Evolutionary conservation across 1,140 invertebrate species (phyloP).

Genomic region (Polypedilum vanderplanki): DNA sequence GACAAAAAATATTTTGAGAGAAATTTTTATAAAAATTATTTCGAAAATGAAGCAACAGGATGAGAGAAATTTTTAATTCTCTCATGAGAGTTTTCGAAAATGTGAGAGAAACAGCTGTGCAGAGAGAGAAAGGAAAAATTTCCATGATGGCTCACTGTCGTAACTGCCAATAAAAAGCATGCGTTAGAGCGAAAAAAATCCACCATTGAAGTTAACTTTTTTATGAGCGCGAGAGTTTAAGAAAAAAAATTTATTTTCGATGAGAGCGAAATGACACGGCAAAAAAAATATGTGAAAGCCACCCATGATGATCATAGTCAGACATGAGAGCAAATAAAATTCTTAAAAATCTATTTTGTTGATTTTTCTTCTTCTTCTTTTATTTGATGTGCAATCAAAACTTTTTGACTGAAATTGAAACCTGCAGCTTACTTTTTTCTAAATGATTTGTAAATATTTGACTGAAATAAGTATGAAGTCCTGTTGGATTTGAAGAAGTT

Average conservation of each 20-base stretch:
- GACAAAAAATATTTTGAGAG: neutral
- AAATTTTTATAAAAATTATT: neutral
- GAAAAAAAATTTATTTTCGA: neutral
- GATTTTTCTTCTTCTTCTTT: too few species aligned
- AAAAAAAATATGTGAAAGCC: neutral
- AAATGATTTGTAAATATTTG: too few species aligned
- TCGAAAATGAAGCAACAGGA: conserved; percentile 17
- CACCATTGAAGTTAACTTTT: conserved; percentile 8
- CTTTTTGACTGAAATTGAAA: too few species aligned
- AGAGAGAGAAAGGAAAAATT: neutral
- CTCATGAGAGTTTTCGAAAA: conserved; percentile 12
- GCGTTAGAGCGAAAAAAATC: neutral
- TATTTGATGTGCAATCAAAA: too few species aligned
- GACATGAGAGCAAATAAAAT: neutral
- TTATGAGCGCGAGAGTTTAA: neutral
- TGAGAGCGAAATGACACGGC: neutral
- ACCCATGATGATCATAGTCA: neutral
- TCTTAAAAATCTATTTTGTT: neutral
- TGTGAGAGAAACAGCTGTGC: conserved; percentile 9
- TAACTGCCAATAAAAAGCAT: conserved; percentile 27
- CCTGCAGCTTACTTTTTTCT: too few species aligned
- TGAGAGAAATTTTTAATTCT: neutral
- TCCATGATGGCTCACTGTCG: conserved; percentile 9
- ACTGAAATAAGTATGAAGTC: too few species aligned
- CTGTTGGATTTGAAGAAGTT: too few species aligned